phyloP scores from a whole-genome alignment of 2,113 vertebrate species.

The Rhabdomys dilectus region DNA sequence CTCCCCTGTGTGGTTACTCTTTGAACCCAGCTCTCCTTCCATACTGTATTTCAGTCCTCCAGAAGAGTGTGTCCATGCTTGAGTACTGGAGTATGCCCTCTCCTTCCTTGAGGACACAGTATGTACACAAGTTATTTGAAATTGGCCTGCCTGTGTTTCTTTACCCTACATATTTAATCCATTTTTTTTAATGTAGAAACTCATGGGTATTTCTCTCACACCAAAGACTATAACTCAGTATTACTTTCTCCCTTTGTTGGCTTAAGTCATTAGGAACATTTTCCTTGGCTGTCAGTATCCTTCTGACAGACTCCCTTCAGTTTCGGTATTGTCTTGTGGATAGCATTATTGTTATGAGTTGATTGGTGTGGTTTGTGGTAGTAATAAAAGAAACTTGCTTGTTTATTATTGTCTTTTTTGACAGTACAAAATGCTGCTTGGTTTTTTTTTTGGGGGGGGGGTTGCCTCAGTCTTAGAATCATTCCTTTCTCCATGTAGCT shows the following conservation, averaged over 20 bases:
- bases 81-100: not conserved
- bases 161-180: not conserved
- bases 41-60: not conserved
- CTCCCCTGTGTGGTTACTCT: not conserved
- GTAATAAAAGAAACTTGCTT: not conserved
- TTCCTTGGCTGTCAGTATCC: not conserved
- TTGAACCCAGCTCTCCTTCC: not conserved
- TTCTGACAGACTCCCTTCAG: not conserved
- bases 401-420: not conserved
- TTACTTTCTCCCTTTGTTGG: conserved; percentile 40
- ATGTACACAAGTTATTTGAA: not conserved
- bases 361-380: not conserved
- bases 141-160: conserved; percentile 28
- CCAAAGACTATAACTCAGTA: not conserved
- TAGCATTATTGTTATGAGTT: not conserved
- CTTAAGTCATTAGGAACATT: not conserved
- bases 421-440: not conserved
- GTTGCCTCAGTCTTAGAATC: not conserved
- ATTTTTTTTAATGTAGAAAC: not conserved
- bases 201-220: conserved; percentile 24
- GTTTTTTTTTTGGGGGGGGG: too few species aligned
- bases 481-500: not conserved
- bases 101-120: not conserved
- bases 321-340: not conserved
- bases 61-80: not conserved